Percentiles rank a stretch among this genome's conserved stretches.
Evolutionary conservation across 1,140 invertebrate species (phyloP).

Genomic region (Agrilus planipennis): DNA sequence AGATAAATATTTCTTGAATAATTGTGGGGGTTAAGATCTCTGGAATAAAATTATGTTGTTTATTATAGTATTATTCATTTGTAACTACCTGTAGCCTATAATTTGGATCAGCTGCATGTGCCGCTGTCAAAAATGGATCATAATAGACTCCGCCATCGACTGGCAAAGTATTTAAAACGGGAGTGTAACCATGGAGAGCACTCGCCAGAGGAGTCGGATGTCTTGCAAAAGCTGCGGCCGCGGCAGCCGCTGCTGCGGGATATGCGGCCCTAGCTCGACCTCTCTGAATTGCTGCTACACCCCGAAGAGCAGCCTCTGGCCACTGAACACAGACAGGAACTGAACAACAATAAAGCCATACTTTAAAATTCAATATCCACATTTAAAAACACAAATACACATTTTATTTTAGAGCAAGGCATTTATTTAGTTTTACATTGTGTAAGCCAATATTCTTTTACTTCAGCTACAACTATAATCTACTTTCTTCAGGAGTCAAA

Average conservation of each 20-base stretch:
- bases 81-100: slow-evolving; percentile 71
- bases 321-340: slow-evolving; percentile 78
- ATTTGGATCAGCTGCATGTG: slow-evolving; percentile 76
- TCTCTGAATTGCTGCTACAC: slow-evolving; percentile 56
- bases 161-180: slow-evolving; percentile 34
- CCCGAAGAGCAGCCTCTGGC: slow-evolving; percentile 63
- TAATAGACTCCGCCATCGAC: slow-evolving; percentile 71
- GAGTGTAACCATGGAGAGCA: slow-evolving; percentile 67
- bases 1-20: too few species aligned
- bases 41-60: too few species aligned
- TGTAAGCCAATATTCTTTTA: too few species aligned
- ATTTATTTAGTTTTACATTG: background rate
- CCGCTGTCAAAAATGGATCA: slow-evolving; percentile 87
- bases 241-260: slow-evolving; percentile 58
- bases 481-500: too few species aligned
- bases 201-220: slow-evolving; percentile 59
- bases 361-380: background rate
- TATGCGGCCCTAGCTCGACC: slow-evolving; percentile 54
- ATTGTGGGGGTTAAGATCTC: too few species aligned
- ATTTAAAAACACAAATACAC: background rate
- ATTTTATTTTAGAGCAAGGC: background rate
- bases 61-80: too few species aligned
- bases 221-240: slow-evolving; percentile 55
- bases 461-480: too few species aligned
- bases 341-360: slow-evolving; percentile 20